A percentile compares a stretch with the other conserved stretches of the same genome.
Evolutionary conservation across 2,888 invertebrate genomes (phyloP).

Genomic region (Dasysyrphus tricinctus): DNA sequence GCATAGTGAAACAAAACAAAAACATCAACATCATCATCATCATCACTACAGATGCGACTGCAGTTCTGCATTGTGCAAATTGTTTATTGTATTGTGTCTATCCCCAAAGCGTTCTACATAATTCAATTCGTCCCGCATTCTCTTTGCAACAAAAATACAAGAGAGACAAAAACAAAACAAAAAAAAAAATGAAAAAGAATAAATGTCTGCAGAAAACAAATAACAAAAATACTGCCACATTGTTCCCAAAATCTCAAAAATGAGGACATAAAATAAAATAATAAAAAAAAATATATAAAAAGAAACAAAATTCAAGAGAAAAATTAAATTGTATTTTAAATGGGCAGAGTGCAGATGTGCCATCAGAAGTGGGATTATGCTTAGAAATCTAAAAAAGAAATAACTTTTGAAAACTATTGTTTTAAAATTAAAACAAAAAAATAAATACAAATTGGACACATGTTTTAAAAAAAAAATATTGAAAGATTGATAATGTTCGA

Average conservation of each 20-base stretch:
- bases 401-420: too few relatives aligned
- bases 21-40: conserved; percentile 34
- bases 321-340: conserved; percentile 56
- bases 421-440: too few relatives aligned
- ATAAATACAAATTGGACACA: too few relatives aligned
- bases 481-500: too few relatives aligned
- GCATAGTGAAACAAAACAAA: conserved; percentile 10
- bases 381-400: too few relatives aligned
- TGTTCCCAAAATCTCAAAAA: conserved; percentile 56
- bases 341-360: not conserved
- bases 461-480: too few relatives aligned
- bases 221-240: conserved; percentile 36
- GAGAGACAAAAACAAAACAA: not conserved
- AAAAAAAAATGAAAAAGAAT: not conserved
- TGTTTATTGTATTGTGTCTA: conserved; percentile 57
- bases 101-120: conserved; percentile 56
- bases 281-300: not conserved
- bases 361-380: not conserved
- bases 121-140: conserved; percentile 38
- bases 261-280: conserved; percentile 37
- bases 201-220: conserved; percentile 55
- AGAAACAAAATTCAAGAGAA: not conserved
- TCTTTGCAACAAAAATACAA: not conserved
- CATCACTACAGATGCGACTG: conserved; percentile 34
- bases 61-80: conserved; percentile 54